Percentiles rank a stretch among this genome's conserved stretches.
phyloP scores from a whole-genome alignment of 2,888 invertebrate genomes.

The Listrodromus nycthemerus region DNA sequence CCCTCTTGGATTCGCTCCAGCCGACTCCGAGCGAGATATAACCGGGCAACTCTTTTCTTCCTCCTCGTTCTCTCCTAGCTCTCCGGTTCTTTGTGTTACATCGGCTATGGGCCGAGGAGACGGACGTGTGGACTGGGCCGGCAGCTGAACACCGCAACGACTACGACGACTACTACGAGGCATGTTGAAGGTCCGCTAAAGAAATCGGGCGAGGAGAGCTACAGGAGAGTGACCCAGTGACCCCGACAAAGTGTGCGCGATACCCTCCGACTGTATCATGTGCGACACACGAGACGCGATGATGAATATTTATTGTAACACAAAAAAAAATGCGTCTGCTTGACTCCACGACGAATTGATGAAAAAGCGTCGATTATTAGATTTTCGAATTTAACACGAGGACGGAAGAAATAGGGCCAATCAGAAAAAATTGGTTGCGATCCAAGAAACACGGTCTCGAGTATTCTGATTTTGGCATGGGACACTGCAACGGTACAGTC shows the following conservation, averaged over 20 bases:
- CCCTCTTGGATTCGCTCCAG: constrained; percentile 51
- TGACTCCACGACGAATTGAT: background rate
- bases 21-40: background rate
- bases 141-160: constrained; percentile 36
- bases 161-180: constrained; percentile 30
- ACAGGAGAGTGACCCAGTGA: constrained; percentile 70
- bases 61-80: constrained; percentile 17
- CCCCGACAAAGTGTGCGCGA: constrained; percentile 49
- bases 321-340: background rate
- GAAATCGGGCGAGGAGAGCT: constrained; percentile 17
- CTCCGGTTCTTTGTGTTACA: constrained; percentile 34
- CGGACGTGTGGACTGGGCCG: constrained; percentile 52
- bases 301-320: constrained; percentile 23
- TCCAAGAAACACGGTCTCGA: background rate
- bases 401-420: background rate
- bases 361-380: background rate
- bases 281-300: constrained; percentile 24
- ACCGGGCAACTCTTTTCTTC: constrained; percentile 11
- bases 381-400: background rate
- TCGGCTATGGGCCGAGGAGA: constrained; percentile 41
- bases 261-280: constrained; percentile 3
- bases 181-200: constrained; percentile 35
- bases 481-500: background rate
- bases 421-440: background rate
- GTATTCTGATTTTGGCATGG: constrained; percentile 7